Evolutionary conservation across 2,113 vertebrate genomes (phyloP).

Genomic region (Osmerus mordax): DNA sequence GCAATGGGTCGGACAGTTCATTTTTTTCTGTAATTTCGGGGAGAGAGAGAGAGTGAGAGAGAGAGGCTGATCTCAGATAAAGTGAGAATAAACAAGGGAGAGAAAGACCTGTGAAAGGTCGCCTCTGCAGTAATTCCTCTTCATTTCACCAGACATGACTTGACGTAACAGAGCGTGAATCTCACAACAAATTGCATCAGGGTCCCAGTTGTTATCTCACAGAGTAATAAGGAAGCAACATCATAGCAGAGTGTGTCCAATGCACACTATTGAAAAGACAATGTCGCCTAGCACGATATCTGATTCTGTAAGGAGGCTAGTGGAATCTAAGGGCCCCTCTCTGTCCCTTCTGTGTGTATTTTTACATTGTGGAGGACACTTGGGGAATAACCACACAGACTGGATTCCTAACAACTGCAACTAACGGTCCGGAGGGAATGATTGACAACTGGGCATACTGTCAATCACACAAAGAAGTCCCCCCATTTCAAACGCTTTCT

Average conservation of each 20-base stretch:
- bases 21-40: conserved; percentile 60
- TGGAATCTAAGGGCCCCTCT: not conserved
- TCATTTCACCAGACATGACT: conserved; percentile 51
- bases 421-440: not conserved
- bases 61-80: not conserved
- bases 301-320: not conserved
- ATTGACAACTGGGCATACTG: conserved; percentile 19
- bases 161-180: conserved; percentile 48
- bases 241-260: conserved; percentile 27
- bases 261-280: conserved; percentile 5
- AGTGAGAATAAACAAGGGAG: conserved; percentile 24
- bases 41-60: conserved; percentile 20
- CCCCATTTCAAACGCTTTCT: not conserved
- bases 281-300: not conserved
- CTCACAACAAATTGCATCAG: conserved; percentile 53
- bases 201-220: conserved; percentile 42
- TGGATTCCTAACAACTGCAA: not conserved
- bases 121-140: conserved; percentile 54
- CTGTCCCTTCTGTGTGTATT: no score
- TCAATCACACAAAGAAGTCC: conserved; percentile 26
- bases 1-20: conserved; percentile 40
- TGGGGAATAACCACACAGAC: not conserved
- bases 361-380: not conserved
- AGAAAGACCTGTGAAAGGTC: conserved; percentile 33
- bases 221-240: conserved; percentile 43